phyloP scores from a whole-genome alignment of 2,888 invertebrate species.

The Tachina grossa region DNA sequence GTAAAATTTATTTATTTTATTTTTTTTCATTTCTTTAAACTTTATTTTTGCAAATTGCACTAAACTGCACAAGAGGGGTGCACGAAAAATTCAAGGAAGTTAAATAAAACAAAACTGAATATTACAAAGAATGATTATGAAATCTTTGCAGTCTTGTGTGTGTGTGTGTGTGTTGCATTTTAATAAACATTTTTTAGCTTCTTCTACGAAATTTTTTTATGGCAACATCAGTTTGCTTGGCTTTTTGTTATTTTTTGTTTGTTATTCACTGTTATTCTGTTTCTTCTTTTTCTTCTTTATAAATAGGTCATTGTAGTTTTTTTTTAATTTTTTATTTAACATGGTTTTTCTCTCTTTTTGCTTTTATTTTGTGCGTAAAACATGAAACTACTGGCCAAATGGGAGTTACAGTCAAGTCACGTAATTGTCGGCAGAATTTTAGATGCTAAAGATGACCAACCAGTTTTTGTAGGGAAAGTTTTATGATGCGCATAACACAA shows the following conservation, averaged over 20 bases:
- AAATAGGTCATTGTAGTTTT: slow-evolving; percentile 49
- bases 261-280: slow-evolving; percentile 4
- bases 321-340: not conserved
- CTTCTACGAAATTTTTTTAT: slow-evolving; percentile 25
- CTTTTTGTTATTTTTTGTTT: slow-evolving; percentile 19
- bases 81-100: slow-evolving; percentile 34
- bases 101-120: not conserved
- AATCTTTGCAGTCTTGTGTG: slow-evolving; percentile 3
- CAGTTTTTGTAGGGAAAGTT: slow-evolving; percentile 1
- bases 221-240: slow-evolving; percentile 31
- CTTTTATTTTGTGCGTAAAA: slow-evolving; percentile 11
- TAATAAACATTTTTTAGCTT: slow-evolving; percentile 20
- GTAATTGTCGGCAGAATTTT: slow-evolving; percentile 1
- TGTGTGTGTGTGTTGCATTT: not conserved
- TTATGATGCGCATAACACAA: not conserved
- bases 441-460: slow-evolving; percentile 26
- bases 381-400: not conserved
- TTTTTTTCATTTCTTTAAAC: slow-evolving; percentile 11
- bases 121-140: slow-evolving; percentile 45
- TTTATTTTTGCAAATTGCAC: slow-evolving; percentile 26
- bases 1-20: not conserved
- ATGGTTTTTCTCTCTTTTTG: not conserved
- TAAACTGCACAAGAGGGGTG: not conserved
- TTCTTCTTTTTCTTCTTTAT: slow-evolving; percentile 37
- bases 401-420: not conserved